Conservation (phyloP, 2,113 vertebrate genomes). For the Martes martes region DNA sequence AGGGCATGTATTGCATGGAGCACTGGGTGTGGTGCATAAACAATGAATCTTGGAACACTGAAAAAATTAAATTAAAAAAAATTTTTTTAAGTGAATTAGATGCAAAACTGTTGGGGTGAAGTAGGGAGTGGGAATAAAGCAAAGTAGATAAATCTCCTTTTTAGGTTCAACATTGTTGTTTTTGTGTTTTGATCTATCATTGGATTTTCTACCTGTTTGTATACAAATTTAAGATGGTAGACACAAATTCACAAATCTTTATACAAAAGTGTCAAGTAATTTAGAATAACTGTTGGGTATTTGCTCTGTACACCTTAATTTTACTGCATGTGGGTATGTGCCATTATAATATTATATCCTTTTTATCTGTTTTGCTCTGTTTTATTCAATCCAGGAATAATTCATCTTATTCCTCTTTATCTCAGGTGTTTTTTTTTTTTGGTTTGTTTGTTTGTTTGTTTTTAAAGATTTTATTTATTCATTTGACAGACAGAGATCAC, state of each 20-base stretch:
- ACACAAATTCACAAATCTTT: background rate
- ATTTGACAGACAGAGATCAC: no score
- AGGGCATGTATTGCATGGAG: no score
- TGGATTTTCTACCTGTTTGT: background rate
- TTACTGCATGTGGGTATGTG: background rate
- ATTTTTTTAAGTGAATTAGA: background rate
- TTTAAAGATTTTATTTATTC: background rate
- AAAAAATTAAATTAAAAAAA: background rate
- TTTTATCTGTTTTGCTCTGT: background rate
- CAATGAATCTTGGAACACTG: no score
- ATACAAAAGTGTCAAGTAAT: background rate
- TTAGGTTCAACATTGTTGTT: background rate
- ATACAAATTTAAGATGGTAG: background rate
- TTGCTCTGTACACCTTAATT: background rate
- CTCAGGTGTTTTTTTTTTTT: constrained; percentile 43
- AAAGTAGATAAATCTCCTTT: background rate
- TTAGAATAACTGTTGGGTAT: background rate
- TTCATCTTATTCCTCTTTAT: background rate
- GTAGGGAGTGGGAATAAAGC: background rate
- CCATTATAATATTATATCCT: background rate
- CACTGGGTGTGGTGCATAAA: no score
- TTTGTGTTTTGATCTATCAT: background rate
- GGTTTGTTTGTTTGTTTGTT: background rate
- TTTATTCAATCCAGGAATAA: background rate
- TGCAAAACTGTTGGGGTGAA: background rate